A percentile compares a stretch with the other conserved stretches of the same genome.
Conservation (phyloP, 2,797 vertebrate species). For the Sylvia borin region DNA sequence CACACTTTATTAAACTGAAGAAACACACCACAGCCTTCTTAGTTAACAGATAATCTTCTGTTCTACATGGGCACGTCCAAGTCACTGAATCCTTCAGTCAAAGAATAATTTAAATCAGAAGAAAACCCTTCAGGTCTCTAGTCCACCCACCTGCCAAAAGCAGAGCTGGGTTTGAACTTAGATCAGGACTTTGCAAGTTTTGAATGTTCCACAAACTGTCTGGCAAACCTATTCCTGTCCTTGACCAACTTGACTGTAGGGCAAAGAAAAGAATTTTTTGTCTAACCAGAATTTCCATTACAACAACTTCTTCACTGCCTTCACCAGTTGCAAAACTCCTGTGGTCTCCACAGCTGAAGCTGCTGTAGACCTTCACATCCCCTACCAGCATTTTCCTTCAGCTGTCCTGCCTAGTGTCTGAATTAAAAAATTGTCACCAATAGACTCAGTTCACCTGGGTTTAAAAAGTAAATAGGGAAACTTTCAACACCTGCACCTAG, state of each 20-base stretch:
- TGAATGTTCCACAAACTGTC: not conserved
- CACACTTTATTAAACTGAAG: not conserved
- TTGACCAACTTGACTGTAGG: not conserved
- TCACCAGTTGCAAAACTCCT: not conserved
- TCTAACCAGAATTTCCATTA: not conserved
- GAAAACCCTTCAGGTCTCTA: not conserved
- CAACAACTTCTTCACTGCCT: not conserved
- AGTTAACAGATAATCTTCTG: not conserved
- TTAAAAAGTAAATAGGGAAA: not conserved
- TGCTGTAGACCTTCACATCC: not conserved
- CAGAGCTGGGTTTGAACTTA: not conserved
- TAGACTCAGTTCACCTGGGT: not conserved
- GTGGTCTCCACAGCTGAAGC: not conserved
- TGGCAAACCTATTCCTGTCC: not conserved
- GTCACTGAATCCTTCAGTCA: not conserved
- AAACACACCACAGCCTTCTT: not conserved
- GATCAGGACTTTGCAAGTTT: not conserved
- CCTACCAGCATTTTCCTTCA: not conserved
- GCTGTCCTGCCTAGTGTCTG: not conserved
- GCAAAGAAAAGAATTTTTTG: accelerated
- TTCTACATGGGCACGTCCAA: not conserved
- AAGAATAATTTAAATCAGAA: not conserved
- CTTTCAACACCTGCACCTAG: not conserved
- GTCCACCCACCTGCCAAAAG: not conserved
- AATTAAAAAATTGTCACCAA: accelerated